Base-by-base conservation (phyloP, 1,140 invertebrate genomes). In the Bilobella aurantiaca region DNA sequence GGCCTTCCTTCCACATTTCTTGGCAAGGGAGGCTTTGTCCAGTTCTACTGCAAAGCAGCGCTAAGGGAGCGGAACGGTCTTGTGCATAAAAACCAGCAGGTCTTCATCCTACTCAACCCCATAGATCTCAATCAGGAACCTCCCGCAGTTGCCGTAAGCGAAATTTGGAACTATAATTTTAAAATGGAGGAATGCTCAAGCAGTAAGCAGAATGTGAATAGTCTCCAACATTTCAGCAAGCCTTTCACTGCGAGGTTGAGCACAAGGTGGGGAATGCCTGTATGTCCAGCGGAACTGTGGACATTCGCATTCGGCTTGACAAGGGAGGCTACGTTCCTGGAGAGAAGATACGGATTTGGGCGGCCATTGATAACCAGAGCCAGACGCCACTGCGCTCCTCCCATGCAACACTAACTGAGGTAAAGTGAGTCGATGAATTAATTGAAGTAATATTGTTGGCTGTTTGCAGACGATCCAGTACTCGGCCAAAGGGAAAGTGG, bases 31-130 rank as follows among this genome's bases (percentile, higher is more conserved):
- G 92, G 93, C 32, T 95, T 92, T 91, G 91, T 96, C 1, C 93
- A 96, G 76, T 96, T 94, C 76, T 96, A 86, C 74, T 96, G 92
- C 74, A 93, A 93, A 77, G 89, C 91, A 3, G 91, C 91, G 1
- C 79, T 95, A 0, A 81, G 90, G 58, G 92, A 95, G 76, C 88
- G 90, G 1, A 91, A 89, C 70, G 91, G 91, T 1, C 79, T 96
- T 14, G 90, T 89, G 2, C 92, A 96, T 75, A 95, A 96, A 79
- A 95, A 95, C 76, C 92, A 96, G 77, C 92, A 95, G 80, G 91
- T 95, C 8, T 96, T 96, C 76, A 93, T 96, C 72, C 90, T 96
- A 0, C 94, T 96, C 90, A 95, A 91, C 78, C 91, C 91, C 0
- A 93, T 96, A 64, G 92, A 96, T 79, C 80, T 96, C 66, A 95